phyloP scores from a whole-genome alignment of 2,113 vertebrate species.

The Arenaria interpres region DNA sequence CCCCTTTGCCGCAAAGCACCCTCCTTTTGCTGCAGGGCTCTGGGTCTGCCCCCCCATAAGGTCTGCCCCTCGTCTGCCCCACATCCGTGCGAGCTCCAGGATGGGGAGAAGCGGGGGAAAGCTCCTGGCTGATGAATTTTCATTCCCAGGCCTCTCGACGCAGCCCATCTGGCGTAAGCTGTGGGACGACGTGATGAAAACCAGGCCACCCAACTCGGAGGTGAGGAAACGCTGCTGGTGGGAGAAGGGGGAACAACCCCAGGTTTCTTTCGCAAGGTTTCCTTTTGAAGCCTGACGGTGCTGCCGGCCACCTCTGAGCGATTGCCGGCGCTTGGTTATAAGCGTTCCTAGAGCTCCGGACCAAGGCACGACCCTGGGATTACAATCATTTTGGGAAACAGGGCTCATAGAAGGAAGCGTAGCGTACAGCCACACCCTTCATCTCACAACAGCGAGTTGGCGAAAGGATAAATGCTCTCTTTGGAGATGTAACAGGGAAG shows the following conservation, averaged over 20 bases:
- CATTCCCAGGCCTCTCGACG: slow-evolving; percentile 82
- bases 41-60: accelerated
- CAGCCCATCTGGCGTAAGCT: slow-evolving; percentile 80
- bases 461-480: not conserved
- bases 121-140: not conserved
- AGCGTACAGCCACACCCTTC: not conserved
- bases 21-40: not conserved
- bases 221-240: slow-evolving; percentile 54
- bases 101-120: not conserved
- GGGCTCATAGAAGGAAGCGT: not conserved
- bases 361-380: not conserved
- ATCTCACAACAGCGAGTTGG: not conserved
- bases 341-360: accelerated
- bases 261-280: not conserved
- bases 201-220: slow-evolving; percentile 77
- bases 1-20: accelerated
- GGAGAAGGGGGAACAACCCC: accelerated
- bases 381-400: not conserved
- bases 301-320: accelerated
- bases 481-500: not conserved
- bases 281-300: not conserved
- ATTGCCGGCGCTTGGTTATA: not conserved
- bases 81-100: accelerated
- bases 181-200: slow-evolving; percentile 81
- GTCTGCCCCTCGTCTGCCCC: not conserved